These are phyloP conservation scores for Oreonectes daqikongensis DNA, from an alignment of 2,797 vertebrate species.

Conservation along the genomic window DNA sequence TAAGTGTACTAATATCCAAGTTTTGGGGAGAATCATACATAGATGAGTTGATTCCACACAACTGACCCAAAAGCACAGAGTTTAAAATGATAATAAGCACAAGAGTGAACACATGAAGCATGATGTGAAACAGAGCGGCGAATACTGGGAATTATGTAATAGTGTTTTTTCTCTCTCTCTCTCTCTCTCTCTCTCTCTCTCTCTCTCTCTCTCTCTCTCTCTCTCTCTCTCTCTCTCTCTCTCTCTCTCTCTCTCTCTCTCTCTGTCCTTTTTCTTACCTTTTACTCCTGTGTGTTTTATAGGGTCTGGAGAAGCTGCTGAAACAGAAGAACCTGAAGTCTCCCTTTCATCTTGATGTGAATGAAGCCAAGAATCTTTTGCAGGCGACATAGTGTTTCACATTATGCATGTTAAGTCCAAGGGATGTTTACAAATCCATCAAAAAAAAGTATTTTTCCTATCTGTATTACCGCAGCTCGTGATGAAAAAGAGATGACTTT, in stretches of 20 bases:
- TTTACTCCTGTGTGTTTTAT: conserved; percentile 45
- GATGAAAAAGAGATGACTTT: too few species aligned
- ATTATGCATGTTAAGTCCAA: not conserved
- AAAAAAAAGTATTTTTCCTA: not conserved
- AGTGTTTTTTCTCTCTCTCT: too few species aligned
- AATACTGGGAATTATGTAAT: conserved; percentile 5
- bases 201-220: too few species aligned
- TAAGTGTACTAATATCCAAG: not conserved
- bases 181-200: too few species aligned
- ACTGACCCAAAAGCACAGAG: not conserved
- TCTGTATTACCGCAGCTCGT: too few species aligned
- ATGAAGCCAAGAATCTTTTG: conserved; percentile 59
- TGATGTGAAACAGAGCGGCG: conserved; percentile 27
- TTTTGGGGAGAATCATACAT: not conserved
- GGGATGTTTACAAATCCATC: not conserved
- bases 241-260: not conserved
- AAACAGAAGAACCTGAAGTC: conserved; percentile 74
- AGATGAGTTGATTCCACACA: not conserved
- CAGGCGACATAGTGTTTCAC: conserved; percentile 45
- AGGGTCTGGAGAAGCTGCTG: conserved; percentile 86
- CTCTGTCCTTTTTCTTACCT: not conserved
- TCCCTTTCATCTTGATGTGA: conserved; percentile 80
- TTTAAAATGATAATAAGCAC: not conserved
- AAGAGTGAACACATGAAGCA: conserved; percentile 21
- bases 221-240: too few species aligned